Evolutionary conservation across 2,113 vertebrate genomes (phyloP).

Genomic region (Microcebus jonahi): DNA sequence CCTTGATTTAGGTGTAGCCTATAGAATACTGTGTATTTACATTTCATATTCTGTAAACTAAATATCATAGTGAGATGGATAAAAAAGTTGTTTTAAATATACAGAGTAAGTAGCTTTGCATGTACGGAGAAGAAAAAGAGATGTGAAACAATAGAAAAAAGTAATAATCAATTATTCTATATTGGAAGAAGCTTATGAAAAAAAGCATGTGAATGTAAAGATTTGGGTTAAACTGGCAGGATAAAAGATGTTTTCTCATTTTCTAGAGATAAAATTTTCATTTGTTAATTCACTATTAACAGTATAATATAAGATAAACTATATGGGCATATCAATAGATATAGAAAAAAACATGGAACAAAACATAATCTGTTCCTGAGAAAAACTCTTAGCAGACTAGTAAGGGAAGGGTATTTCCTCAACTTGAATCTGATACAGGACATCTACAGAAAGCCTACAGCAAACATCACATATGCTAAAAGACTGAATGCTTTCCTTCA

Average conservation of each 20-base stretch:
- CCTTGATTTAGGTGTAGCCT: background rate
- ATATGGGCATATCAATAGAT: background rate
- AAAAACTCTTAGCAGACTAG: background rate
- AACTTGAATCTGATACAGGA: background rate
- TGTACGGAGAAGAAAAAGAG: background rate
- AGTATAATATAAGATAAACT: background rate
- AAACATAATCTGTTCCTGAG: background rate
- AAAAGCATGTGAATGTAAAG: background rate
- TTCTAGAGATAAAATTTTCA: no score
- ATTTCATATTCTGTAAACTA: constrained; percentile 24
- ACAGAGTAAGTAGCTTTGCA: background rate
- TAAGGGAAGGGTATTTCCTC: background rate
- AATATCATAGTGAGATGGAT: background rate
- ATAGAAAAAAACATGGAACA: background rate
- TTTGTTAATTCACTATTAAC: background rate
- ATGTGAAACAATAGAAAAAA: background rate
- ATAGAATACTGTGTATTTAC: background rate
- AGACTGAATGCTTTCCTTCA: background rate
- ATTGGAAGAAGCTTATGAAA: constrained; percentile 2
- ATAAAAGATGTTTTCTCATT: background rate
- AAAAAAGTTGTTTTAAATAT: constrained; percentile 9
- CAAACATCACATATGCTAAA: background rate
- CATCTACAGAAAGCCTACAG: background rate
- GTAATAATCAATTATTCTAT: background rate
- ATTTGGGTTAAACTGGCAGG: background rate